Base-by-base conservation (phyloP, 1,140 invertebrate species). In the Dendrolimus kikuchii region DNA sequence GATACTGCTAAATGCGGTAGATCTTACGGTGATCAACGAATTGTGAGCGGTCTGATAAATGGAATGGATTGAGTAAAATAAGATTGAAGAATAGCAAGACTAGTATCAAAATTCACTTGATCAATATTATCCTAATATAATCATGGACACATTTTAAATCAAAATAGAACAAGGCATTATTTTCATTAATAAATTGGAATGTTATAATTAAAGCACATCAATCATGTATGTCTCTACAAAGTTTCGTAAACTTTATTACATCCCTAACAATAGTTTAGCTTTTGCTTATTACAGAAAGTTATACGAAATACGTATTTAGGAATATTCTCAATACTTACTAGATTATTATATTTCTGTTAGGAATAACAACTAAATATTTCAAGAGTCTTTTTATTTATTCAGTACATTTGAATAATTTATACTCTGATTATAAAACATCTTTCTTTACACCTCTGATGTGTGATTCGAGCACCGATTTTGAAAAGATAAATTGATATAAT, bases 401-500 rank as follows among this genome's bases (percentile, higher is more conserved):
- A 60, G 60, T 64, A 68, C 58, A 70, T 68, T 60, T 53, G 51
- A 64, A 67, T 56, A 60, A 53, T 55, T 51, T 64, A 60, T 65
- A 57, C 54, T 68, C 50, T 51, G 42, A 53, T 39, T 57, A 59
- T 54, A 38, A 53, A 55, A 57, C 59, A 62, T 66, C 54, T 64
- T 69, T 66, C 54, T 64, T 69, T 62, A 75, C 63, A 73, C 65
- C 64, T 72, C 66, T 79, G 73, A 75, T 66, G 74, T 77, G 62
- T 67, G 65, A 67, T 72, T 62, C 68, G 69, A 79, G 74, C 77
- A 83, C 77, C 74, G 72, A 74, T 66, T 69, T 63, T 62, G 62
- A 66, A 71, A 52, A 64, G 62, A 61, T 68, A 63, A 55, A 66
- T 58, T 66, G 64, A 61, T 68, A 61, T 66, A 61, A 62, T 66